These are phyloP conservation scores for Pocota personata DNA, from an alignment of 2,888 invertebrate genomes.

Conservation along the genomic window DNA sequence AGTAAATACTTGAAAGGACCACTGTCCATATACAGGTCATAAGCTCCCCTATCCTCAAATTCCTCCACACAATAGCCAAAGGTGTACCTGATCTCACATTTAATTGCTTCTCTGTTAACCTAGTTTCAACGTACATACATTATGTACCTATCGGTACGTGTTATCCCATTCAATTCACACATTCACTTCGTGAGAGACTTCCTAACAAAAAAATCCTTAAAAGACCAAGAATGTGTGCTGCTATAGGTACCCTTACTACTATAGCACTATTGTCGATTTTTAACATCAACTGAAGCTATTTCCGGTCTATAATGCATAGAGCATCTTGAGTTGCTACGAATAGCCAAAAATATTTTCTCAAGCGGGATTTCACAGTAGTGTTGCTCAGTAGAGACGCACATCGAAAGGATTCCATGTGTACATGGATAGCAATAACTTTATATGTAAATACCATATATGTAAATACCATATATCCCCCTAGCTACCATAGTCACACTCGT, in stretches of 20 bases:
- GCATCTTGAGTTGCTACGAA: neutral
- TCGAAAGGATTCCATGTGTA: slow-evolving; percentile 29
- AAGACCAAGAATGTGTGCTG: neutral
- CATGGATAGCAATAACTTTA: slow-evolving; percentile 59
- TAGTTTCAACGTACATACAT: slow-evolving; percentile 43
- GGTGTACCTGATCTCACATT: slow-evolving; percentile 41
- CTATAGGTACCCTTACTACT: neutral
- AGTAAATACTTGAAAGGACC: neutral
- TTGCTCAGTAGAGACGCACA: slow-evolving; percentile 42
- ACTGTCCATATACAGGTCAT: slow-evolving; percentile 17
- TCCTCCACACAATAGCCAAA: slow-evolving; percentile 46
- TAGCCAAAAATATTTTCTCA: slow-evolving; percentile 40
- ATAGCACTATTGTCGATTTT: slow-evolving; percentile 31
- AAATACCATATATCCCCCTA: neutral
- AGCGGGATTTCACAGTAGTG: slow-evolving; percentile 20
- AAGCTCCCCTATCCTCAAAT: slow-evolving; percentile 52
- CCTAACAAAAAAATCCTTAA: slow-evolving; percentile 1
- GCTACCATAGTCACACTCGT: slow-evolving; percentile 21
- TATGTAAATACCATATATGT: slow-evolving; percentile 65
- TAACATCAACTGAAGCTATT: slow-evolving; percentile 43
- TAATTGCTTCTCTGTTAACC: slow-evolving; percentile 67
- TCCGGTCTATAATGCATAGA: slow-evolving; percentile 54
- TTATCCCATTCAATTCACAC: slow-evolving; percentile 42
- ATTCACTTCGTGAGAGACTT: slow-evolving; percentile 6
- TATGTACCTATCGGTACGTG: too few species aligned